Evolutionary conservation across 2,888 invertebrate species (phyloP), one percentile per base, ranked within the genome.

Genomic region (Crossocerus cetratus): DNA sequence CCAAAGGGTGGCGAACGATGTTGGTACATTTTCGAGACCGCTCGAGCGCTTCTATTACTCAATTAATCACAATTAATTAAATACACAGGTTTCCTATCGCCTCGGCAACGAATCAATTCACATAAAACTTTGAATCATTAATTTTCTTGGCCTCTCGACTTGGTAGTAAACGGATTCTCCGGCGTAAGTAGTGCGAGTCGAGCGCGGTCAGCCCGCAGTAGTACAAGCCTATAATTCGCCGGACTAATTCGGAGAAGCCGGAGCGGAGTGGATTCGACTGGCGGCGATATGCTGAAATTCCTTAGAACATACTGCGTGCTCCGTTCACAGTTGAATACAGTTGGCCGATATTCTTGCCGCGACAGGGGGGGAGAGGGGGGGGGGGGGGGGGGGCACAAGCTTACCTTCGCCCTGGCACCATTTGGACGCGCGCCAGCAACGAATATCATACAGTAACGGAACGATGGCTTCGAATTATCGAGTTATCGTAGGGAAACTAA

Each of bases 381-480:
- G 2, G 3, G 32, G 2, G 63, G 65, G 69, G 69, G 69, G 77
- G 66, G 65, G 72, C 69, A 73, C 62, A 77, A 77, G 73, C 61
- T 77, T 5, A 49, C 49, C 49, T 49, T 49, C 49, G 49, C 16
- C 49, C 49, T 16, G 49, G 16, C n/a, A 5, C n/a, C 16, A 49
- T 49, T 49, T 49, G 49, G 49, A 14, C n/a, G 49, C 4, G 3
- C 58, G 82, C 81, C 82, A 81, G 42, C 55, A 67, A 66, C 68
- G 69, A 73, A 69, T 74, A 74, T 78, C 74, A 66, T 64, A 64
- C 65, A 61, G 58, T 68, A 53, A 21, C 65, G 72, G 67, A 68
- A 74, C 73, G 57, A 61, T 59, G 64, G 18, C 64, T 65, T 65
- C 58, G 77, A 73, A 82, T 81, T 70, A 74, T 60, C 74, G 73